Conservation (phyloP, 2,113 vertebrate species). For the Anhinga rufa region DNA sequence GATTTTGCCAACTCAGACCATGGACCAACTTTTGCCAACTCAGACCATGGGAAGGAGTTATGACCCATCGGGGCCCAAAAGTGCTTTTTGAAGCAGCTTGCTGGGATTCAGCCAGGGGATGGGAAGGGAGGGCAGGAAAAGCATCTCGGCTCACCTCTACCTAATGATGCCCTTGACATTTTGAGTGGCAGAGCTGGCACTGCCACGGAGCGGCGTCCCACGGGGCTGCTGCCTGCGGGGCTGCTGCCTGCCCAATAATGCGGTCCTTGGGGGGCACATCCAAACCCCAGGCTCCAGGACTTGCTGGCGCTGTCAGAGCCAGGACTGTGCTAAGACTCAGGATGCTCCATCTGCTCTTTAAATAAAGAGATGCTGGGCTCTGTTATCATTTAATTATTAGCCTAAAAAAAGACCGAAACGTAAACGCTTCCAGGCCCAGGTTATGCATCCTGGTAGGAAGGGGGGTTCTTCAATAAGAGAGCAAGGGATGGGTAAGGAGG, state of each 20-base stretch:
- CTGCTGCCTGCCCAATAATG: background rate
- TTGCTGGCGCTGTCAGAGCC: background rate
- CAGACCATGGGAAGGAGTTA: background rate
- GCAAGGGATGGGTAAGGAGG: background rate
- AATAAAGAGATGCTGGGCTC: conserved; percentile 19
- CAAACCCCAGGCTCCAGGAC: background rate
- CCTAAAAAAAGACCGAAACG: background rate
- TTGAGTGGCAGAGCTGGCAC: background rate
- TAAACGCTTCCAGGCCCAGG: background rate
- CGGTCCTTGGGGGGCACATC: background rate
- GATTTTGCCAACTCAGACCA: background rate
- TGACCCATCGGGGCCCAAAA: fast-evolving
- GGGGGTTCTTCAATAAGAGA: background rate
- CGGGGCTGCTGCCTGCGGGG: background rate
- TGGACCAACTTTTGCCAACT: fast-evolving
- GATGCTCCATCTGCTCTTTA: conserved; percentile 42
- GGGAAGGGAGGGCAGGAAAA: background rate
- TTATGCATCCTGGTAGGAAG: background rate
- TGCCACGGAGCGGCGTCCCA: fast-evolving
- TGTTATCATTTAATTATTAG: conserved; percentile 26
- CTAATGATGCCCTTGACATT: fast-evolving
- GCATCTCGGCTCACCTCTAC: background rate
- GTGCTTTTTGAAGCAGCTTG: background rate
- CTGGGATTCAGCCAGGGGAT: fast-evolving
- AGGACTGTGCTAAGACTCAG: background rate